These are phyloP conservation scores for Sakesphorus luctuosus DNA, from an alignment of 2,113 vertebrate genomes.

Conservation along the genomic window DNA sequence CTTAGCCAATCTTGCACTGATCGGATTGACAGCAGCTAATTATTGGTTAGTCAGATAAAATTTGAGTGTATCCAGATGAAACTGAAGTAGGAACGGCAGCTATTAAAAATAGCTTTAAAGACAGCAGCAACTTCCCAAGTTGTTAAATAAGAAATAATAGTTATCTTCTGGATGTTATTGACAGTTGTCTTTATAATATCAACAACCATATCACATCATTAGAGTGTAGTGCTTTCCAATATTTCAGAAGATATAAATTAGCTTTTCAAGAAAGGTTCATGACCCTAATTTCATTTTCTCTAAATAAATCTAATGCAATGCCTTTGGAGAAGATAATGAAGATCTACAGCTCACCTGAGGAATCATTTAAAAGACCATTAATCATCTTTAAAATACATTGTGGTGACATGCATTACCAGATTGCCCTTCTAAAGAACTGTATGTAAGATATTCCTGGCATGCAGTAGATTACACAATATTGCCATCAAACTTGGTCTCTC, in stretches of 20 bases:
- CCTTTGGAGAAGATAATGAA: constrained; percentile 59
- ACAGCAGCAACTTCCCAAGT: constrained; percentile 18
- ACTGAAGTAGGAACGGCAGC: background rate
- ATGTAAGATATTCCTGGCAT: constrained; percentile 79
- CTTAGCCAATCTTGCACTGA: constrained; percentile 41
- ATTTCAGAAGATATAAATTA: constrained; percentile 52
- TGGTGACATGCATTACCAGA: constrained; percentile 62
- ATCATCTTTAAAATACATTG: constrained; percentile 73
- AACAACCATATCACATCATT: constrained; percentile 40
- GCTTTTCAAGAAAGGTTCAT: constrained; percentile 50
- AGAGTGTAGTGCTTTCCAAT: constrained; percentile 6
- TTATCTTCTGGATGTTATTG: constrained; percentile 31
- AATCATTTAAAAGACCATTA: constrained; percentile 73
- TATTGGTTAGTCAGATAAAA: constrained; percentile 62
- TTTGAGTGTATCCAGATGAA: constrained; percentile 40
- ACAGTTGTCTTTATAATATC: constrained; percentile 20
- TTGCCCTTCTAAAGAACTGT: constrained; percentile 61
- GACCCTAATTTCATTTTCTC: constrained; percentile 62
- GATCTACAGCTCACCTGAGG: constrained; percentile 59
- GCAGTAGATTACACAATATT: constrained; percentile 72
- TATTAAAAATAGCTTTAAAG: constrained; percentile 55
- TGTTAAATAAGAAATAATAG: constrained; percentile 53
- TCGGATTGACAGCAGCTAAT: constrained; percentile 58
- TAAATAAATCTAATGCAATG: constrained; percentile 50
- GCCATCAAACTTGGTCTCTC: constrained; percentile 55